Evolutionary conservation across 2,888 invertebrate genomes (phyloP).

Genomic region (Geotrupes spiniger): DNA sequence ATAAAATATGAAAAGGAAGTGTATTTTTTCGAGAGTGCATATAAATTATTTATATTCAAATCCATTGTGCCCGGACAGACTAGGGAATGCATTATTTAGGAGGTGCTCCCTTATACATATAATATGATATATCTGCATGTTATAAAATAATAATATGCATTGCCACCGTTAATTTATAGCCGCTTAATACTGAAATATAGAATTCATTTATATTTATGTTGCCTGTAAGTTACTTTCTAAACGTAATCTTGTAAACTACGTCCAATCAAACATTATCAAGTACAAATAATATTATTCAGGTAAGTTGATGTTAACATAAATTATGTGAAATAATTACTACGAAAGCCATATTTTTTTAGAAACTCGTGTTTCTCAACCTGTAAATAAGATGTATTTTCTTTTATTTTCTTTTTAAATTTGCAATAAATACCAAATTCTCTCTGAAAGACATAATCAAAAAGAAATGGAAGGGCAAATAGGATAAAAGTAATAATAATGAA

Average conservation of each 20-base stretch:
- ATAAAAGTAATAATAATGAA: too few relatives aligned
- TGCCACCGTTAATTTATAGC: slow-evolving; percentile 42
- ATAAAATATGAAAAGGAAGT: slow-evolving; percentile 46
- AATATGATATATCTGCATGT: slow-evolving; percentile 42
- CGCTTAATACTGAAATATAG: slow-evolving; percentile 39
- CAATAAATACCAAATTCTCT: too few relatives aligned
- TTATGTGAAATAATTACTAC: too few relatives aligned
- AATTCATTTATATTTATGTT: slow-evolving; percentile 21
- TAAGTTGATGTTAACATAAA: not conserved
- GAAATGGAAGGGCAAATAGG: too few relatives aligned
- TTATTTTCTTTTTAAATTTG: too few relatives aligned
- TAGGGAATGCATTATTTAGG: slow-evolving; percentile 42
- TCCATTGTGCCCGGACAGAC: slow-evolving; percentile 45
- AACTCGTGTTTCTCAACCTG: too few relatives aligned
- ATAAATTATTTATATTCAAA: slow-evolving; percentile 50
- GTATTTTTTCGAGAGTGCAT: slow-evolving; percentile 49
- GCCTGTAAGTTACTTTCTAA: slow-evolving; percentile 4
- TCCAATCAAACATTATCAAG: slow-evolving; percentile 2
- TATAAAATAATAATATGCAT: slow-evolving; percentile 40
- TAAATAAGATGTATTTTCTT: too few relatives aligned
- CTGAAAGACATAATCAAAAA: too few relatives aligned
- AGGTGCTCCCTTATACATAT: slow-evolving; percentile 39
- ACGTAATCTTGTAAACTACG: not conserved
- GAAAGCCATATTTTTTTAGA: too few relatives aligned
- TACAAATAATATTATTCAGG: not conserved